Conservation (phyloP, 1,140 invertebrate species). For the Sinella curviseta region DNA sequence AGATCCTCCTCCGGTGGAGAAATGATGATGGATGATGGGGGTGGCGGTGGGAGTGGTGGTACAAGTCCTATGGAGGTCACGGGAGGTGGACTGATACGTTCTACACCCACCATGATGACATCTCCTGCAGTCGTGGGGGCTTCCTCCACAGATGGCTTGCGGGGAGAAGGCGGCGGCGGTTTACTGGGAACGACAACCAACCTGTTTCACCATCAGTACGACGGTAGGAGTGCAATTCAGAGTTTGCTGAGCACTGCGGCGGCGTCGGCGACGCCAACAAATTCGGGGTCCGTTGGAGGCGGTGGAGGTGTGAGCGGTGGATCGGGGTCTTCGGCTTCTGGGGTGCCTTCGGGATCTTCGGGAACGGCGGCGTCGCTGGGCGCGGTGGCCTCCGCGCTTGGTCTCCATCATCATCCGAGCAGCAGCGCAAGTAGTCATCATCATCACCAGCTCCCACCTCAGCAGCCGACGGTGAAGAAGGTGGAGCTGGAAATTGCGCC, state of each 20-base stretch:
- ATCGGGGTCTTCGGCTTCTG: too few relatives aligned
- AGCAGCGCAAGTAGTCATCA: neutral
- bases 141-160: neutral
- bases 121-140: too few relatives aligned
- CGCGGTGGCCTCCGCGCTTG: too few relatives aligned
- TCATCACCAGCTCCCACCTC: too few relatives aligned
- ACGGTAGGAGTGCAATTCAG: neutral
- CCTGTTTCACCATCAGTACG: neutral
- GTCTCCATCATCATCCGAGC: too few relatives aligned
- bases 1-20: neutral
- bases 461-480: too few relatives aligned
- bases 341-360: neutral
- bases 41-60: too few relatives aligned
- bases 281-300: too few relatives aligned
- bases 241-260: neutral
- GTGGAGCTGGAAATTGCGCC: constrained; percentile 59
- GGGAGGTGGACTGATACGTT: neutral
- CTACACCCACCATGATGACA: neutral
- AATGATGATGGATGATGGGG: neutral
- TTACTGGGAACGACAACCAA: neutral
- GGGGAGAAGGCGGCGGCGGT: neutral
- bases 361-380: too few relatives aligned
- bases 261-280: neutral
- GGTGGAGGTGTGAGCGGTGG: too few relatives aligned
- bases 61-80: neutral